Conservation (phyloP, 2,888 invertebrate genomes). For the Aphidius colemani region DNA sequence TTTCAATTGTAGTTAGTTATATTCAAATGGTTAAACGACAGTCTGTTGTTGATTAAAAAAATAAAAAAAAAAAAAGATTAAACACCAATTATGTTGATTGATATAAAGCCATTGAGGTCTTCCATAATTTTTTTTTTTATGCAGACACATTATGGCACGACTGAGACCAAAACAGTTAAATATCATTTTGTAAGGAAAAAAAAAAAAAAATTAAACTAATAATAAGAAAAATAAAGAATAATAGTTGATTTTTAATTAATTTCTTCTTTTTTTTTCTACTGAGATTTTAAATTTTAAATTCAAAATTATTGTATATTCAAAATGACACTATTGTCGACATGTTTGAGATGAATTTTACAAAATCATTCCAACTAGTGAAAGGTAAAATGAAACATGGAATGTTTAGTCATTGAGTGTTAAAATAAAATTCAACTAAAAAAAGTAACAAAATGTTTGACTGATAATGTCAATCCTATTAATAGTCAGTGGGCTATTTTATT, state of each 20-base stretch:
- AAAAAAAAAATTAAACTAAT: conserved; percentile 32
- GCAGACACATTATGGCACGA: conserved; percentile 47
- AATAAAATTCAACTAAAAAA: too few relatives aligned
- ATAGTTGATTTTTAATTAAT: conserved; percentile 13
- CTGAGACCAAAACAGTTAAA: conserved; percentile 57
- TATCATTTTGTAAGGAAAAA: conserved; percentile 53
- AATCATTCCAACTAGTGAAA: background rate
- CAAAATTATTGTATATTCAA: background rate
- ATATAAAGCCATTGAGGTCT: conserved; percentile 44
- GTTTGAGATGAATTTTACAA: too few relatives aligned
- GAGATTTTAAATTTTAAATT: too few relatives aligned
- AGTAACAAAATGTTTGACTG: too few relatives aligned
- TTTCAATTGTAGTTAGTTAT: conserved; percentile 40
- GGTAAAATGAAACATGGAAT: too few relatives aligned
- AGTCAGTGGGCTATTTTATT: too few relatives aligned
- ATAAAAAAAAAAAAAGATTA: conserved; percentile 47
- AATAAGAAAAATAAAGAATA: conserved; percentile 4
- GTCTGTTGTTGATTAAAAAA: conserved; percentile 51
- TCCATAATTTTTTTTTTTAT: conserved; percentile 9
- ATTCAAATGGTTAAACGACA: conserved; percentile 53
- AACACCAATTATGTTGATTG: conserved; percentile 60
- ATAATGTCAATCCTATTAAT: too few relatives aligned
- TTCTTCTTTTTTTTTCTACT: background rate
- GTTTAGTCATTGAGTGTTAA: too few relatives aligned
- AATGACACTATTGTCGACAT: background rate